Conservation (phyloP, 2,797 vertebrate genomes). For the Coregonus ussuriensis region DNA sequence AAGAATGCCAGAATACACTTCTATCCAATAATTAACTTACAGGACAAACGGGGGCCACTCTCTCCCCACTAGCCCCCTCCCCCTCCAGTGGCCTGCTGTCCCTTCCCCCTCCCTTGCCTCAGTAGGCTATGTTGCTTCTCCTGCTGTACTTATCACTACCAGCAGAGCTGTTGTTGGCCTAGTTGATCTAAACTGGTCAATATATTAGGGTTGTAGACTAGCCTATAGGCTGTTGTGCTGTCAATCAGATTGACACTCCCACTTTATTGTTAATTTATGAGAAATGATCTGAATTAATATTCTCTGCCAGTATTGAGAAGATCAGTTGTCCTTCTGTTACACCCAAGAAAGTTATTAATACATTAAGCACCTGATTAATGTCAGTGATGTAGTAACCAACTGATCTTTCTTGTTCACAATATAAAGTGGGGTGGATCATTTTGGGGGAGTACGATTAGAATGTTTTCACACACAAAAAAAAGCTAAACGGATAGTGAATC, state of each 20-base stretch:
- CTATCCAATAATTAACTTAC: constrained; percentile 3
- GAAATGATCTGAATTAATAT: background rate
- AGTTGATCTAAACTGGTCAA: constrained; percentile 5
- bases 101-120: background rate
- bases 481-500: background rate
- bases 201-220: background rate
- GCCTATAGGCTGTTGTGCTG: background rate
- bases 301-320: background rate
- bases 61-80: constrained; percentile 6
- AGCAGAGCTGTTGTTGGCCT: background rate
- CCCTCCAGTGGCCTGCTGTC: constrained; percentile 4
- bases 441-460: background rate
- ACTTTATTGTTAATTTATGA: background rate
- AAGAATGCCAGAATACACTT: constrained; percentile 1
- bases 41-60: background rate
- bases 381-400: background rate
- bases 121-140: background rate
- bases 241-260: background rate
- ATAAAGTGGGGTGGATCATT: background rate
- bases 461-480: background rate
- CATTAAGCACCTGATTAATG: background rate
- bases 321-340: background rate
- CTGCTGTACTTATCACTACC: background rate
- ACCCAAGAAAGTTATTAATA: background rate
- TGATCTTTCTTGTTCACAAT: background rate